Percentiles rank a stretch among this genome's conserved stretches.
These are phyloP conservation scores for Odontamblyopus rebecca DNA, from an alignment of 2,797 vertebrate species.

Conservation along the genomic window DNA sequence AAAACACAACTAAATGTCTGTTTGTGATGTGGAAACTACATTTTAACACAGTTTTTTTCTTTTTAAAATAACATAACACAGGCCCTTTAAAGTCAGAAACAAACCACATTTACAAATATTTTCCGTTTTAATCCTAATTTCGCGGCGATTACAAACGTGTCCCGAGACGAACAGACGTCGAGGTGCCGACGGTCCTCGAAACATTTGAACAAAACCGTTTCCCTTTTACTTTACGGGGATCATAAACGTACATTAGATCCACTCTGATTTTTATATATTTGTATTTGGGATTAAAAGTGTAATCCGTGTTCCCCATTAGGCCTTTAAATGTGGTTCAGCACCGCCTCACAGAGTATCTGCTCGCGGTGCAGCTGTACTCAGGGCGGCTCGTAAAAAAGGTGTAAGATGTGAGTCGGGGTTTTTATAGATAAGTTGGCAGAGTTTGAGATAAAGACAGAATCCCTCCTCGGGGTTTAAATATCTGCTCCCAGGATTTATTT, in stretches of 20 bases:
- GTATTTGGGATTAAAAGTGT: neutral
- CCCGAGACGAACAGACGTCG: neutral
- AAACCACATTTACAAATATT: neutral
- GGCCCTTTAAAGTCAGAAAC: neutral
- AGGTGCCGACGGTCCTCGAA: neutral
- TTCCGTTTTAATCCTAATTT: neutral
- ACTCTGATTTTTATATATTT: neutral
- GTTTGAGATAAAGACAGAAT: neutral
- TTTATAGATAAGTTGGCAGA: constrained; percentile 9
- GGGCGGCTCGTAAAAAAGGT: constrained; percentile 2
- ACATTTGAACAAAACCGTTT: neutral
- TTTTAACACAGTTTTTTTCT: too few relatives aligned
- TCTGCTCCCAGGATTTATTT: constrained; percentile 3
- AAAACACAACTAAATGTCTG: too few relatives aligned
- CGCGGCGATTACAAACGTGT: neutral
- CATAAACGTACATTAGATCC: neutral
- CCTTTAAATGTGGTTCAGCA: neutral
- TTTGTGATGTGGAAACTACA: too few relatives aligned
- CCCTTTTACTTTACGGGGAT: neutral
- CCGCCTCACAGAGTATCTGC: neutral
- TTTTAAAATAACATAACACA: too few relatives aligned
- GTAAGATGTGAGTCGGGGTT: neutral
- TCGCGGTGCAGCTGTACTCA: neutral
- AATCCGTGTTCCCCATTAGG: neutral
- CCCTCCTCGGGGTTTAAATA: neutral